Evolutionary conservation across 1,140 invertebrate genomes (phyloP), one percentile per base, ranked within the genome.

Genomic region (Papilio dardanus): DNA sequence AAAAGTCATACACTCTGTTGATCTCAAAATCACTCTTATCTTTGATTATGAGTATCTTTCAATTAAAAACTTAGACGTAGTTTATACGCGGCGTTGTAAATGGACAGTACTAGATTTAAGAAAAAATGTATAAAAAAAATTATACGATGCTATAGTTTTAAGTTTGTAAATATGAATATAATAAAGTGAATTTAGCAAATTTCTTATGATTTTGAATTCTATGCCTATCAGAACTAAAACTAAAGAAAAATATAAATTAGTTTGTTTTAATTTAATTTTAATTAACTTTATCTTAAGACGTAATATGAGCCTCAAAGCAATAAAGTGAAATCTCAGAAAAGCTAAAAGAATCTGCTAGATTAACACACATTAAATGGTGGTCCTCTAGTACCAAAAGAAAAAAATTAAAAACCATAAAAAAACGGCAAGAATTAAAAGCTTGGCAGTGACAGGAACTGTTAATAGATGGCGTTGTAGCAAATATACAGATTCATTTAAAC

Each of bases 161-260:
- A 89, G 82, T 74, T 85, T 93, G 91, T 93, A 93, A 91, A 93
- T 93, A 93, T 86, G 79, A 87, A 81, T 79, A 79, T 78, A 84
- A 89, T 81, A 81, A 92, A 90, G 89, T 87, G 85, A 91, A 81
- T 83, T 81, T 89, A 87, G 87, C 88, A 91, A 83, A 74, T 67
- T 65, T 69, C 69, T 78, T 12, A 76, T 80, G 76, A 66, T 76
- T 75, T 81, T 74, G 78, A n/a, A 3, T 16, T 3, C 14, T n/a
- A 42, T 16, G 12, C 16, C 40, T 16, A 3, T n/a, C 16, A 40
- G 0, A 0, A n/a, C n/a, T n/a, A n/a, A 19, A 42, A n/a, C n/a
- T 28, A 65, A 67, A 10, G 19, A 24, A 37, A n/a, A n/a, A n/a
- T n/a, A n/a, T n/a, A n/a, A n/a, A n/a, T n/a, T n/a, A n/a, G n/a